Evolutionary conservation across 2,888 invertebrate genomes (phyloP).

Genomic region (Schizaphis graminum): DNA sequence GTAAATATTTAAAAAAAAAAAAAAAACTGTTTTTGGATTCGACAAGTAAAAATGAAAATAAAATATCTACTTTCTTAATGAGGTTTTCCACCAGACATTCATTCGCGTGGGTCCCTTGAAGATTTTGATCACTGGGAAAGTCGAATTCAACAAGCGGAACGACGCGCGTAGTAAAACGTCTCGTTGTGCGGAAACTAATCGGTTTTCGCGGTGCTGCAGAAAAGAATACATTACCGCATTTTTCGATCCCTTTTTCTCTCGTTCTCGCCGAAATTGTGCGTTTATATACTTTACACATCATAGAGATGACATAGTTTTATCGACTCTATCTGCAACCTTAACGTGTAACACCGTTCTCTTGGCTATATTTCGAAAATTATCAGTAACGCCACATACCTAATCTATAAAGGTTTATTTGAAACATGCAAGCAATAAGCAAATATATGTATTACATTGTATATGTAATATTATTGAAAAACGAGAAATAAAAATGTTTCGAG

Average conservation of each 20-base stretch:
- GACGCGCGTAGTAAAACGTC: neutral
- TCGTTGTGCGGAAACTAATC: constrained; percentile 6
- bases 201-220: neutral
- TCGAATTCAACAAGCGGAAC: constrained; percentile 27
- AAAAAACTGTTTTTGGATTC: neutral
- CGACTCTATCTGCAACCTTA: neutral
- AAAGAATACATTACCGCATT: neutral
- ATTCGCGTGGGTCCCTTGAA: neutral
- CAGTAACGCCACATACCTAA: neutral
- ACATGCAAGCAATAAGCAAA: neutral
- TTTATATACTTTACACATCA: neutral
- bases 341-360: neutral
- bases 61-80: constrained; percentile 30
- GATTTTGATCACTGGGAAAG: neutral
- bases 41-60: neutral
- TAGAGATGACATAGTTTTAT: neutral
- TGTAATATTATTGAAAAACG: neutral
- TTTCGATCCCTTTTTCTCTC: neutral
- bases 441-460: no score
- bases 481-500: neutral
- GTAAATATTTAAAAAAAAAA: neutral
- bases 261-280: neutral
- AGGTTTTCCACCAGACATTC: neutral
- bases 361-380: neutral
- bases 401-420: neutral